These are phyloP conservation scores for Hemibagrus guttatus DNA, from an alignment of 2,797 vertebrate genomes.

Conservation along the genomic window DNA sequence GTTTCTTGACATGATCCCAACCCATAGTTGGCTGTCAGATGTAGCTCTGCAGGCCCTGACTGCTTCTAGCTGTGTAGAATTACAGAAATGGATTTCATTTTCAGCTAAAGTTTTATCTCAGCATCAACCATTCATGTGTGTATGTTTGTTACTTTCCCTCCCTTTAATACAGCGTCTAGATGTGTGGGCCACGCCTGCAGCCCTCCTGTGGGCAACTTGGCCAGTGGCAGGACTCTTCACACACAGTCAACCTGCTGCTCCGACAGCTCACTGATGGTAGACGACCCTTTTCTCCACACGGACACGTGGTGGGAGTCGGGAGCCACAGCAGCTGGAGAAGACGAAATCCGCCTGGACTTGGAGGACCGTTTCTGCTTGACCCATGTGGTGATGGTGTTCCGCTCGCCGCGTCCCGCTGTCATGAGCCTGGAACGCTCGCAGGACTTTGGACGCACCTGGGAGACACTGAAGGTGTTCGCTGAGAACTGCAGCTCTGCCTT, in stretches of 20 bases:
- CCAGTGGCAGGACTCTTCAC: conserved; percentile 77
- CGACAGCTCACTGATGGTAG: conserved; percentile 80
- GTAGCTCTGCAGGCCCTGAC: neutral
- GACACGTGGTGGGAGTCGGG: conserved; percentile 86
- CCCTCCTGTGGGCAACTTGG: conserved; percentile 85
- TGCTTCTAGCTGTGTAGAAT: neutral
- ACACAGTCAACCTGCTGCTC: conserved; percentile 71
- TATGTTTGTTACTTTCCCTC: neutral
- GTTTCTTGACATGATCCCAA: neutral
- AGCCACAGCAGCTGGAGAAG: conserved; percentile 69
- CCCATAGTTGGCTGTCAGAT: neutral
- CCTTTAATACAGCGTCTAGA: conserved; percentile 68
- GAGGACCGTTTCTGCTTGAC: conserved; percentile 84
- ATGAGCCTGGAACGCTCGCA: conserved; percentile 85
- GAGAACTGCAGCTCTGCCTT: conserved; percentile 83
- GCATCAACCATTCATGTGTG: conserved; percentile 3
- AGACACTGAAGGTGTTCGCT: conserved; percentile 83
- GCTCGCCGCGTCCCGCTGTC: conserved; percentile 82
- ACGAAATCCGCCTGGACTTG: conserved; percentile 83
- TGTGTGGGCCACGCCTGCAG: conserved; percentile 83
- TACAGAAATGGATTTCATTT: conserved; percentile 29
- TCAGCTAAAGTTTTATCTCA: conserved; percentile 4
- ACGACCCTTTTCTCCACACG: conserved; percentile 81
- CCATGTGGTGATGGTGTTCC: conserved; percentile 84
- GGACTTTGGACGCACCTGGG: conserved; percentile 84